A percentile compares a stretch with the other conserved stretches of the same genome.
Evolutionary conservation across 2,113 vertebrate genomes (phyloP).

Genomic region (Nymphicus hollandicus): DNA sequence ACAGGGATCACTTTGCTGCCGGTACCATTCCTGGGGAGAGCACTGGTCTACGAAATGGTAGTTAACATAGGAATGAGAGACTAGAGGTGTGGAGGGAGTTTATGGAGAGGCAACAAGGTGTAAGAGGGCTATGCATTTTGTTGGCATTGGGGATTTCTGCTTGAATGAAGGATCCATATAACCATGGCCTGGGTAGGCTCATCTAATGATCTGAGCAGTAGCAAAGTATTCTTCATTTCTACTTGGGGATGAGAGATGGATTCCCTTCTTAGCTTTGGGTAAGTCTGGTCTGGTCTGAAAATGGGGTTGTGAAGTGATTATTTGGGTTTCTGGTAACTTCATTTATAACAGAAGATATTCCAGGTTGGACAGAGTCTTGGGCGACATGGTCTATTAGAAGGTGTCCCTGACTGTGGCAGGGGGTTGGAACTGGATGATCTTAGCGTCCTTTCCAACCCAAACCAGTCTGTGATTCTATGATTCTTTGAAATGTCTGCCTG

Average conservation of each 20-base stretch:
- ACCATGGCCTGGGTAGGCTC: background rate
- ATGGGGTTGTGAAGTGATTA: background rate
- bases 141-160: background rate
- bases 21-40: background rate
- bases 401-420: background rate
- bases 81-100: no score
- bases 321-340: background rate
- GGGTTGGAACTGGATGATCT: background rate
- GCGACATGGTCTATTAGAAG: background rate
- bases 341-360: background rate
- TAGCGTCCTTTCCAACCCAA: background rate
- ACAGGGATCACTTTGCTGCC: fast-evolving
- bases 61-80: background rate
- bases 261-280: background rate
- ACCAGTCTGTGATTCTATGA: background rate
- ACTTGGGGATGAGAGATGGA: background rate
- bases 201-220: background rate
- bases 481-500: background rate
- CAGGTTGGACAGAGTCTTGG: background rate
- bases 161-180: background rate
- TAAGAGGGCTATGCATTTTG: background rate
- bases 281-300: background rate
- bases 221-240: background rate
- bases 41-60: background rate
- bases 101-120: background rate